phyloP scores from a whole-genome alignment of 35 echinoderm and acorn worm genomes.

The Strongylocentrotus purpuratus region DNA sequence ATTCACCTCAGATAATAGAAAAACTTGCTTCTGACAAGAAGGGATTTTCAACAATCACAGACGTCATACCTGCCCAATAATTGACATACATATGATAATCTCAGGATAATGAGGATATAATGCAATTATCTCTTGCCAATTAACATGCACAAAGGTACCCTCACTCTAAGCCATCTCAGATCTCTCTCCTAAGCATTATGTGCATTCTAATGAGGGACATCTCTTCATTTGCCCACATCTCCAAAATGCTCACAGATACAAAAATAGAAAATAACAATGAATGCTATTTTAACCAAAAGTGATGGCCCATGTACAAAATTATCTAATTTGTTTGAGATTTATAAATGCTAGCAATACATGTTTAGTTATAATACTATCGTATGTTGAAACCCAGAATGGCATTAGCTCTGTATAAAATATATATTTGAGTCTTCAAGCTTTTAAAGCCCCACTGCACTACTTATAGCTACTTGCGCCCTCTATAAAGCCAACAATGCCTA shows the following conservation, averaged over 20 bases:
- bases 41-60: not conserved
- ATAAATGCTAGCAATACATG: no score
- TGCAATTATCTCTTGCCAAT: not conserved
- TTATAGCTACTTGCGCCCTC: no score
- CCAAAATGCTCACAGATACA: not conserved
- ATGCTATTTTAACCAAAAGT: no score
- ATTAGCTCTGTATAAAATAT: no score
- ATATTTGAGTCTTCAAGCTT: no score
- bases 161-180: not conserved
- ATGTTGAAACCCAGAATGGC: no score
- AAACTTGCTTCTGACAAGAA: not conserved
- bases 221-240: not conserved
- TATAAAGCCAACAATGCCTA: no score
- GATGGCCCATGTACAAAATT: no score
- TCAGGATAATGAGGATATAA: not conserved
- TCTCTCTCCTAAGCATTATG: no score
- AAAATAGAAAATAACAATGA: not conserved
- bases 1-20: not conserved
- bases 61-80: not conserved
- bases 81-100: not conserved
- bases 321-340: no score
- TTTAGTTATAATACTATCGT: no score
- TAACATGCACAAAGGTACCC: not conserved
- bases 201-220: not conserved
- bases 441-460: no score